Evolutionary conservation across 2,888 invertebrate genomes (phyloP), one percentile per base, ranked within the genome.

Genomic region (Tachina fera): DNA sequence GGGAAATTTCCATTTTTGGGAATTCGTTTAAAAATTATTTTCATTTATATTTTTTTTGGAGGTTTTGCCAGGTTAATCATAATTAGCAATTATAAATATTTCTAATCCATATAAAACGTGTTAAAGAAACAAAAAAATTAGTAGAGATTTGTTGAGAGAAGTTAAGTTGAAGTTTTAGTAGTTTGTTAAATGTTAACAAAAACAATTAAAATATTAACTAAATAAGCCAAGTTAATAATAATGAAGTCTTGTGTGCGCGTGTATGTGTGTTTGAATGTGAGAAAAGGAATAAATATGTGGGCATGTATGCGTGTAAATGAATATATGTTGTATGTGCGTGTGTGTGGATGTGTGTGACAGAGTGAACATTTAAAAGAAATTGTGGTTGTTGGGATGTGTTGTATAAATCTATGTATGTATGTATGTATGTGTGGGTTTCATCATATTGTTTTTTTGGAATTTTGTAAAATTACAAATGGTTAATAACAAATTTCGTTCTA

Each of bases 211-310:
- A 53, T 61, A 81, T 53, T n/a, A 81, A 83, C 77, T 67, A 83
- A 82, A 74, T 63, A 83, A 83, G 83, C 83, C 83, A 60, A 74
- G 65, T 81, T 75, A 81, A 61, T 74, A 80, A 63, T 67, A 68
- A 82, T 82, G 75, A 82, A 68, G 39, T 45, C 47, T 65, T 79
- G 5, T 5, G 31, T 31, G 31, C 6, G 31, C 31, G 31, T 70
- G 68, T 70, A 56, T 76, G 19, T 60, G 67, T 60, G 67, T 74
- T 70, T 14, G 3, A 74, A 74, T 74, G n/a, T n/a, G 58, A 67
- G n/a, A 58, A 76, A 70, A 9, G 63, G 63, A 70, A 67, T 31
- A 68, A 49, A 56, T 22, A 51, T 60, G 39, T 41, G 39, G 63
- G 53, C 13, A 31, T n/a, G 41, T 49, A 58, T 77, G 60, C 61